These are phyloP conservation scores for Marasmarcha lunaedactyla DNA, from an alignment of 2,888 invertebrate genomes.

Conservation along the genomic window DNA sequence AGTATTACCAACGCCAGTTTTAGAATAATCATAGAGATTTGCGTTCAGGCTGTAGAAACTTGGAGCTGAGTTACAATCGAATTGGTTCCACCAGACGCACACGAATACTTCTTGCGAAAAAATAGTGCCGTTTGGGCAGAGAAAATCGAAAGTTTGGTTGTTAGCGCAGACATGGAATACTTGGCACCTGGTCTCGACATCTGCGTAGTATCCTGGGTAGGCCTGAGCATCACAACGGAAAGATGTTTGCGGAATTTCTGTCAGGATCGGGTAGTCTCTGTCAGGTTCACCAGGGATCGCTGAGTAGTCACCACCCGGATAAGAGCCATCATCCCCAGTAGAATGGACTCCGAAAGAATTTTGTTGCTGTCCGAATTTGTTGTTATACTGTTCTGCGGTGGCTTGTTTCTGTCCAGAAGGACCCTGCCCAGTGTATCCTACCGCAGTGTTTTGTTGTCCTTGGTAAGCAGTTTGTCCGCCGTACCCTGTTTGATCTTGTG, in stretches of 20 bases:
- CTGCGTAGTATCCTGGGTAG: constrained; percentile 90
- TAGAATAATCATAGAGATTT: constrained; percentile 82
- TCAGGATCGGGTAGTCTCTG: constrained; percentile 83
- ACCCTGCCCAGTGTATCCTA: constrained; percentile 20
- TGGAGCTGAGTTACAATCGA: constrained; percentile 84
- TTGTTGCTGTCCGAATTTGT: neutral
- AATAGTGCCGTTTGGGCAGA: constrained; percentile 91
- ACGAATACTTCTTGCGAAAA: constrained; percentile 91
- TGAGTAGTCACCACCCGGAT: constrained; percentile 83
- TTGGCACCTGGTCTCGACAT: constrained; percentile 88
- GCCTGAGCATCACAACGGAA: constrained; percentile 85
- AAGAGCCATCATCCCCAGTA: constrained; percentile 64
- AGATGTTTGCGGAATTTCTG: constrained; percentile 83
- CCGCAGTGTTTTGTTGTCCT: constrained; percentile 18
- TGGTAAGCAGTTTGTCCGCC: constrained; percentile 26
- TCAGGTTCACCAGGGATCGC: constrained; percentile 90
- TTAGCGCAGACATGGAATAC: constrained; percentile 90
- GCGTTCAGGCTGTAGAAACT: constrained; percentile 82
- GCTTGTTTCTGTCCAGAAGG: constrained; percentile 19
- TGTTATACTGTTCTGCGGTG: constrained; percentile 16
- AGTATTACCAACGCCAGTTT: constrained; percentile 48
- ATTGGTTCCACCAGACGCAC: constrained; percentile 95
- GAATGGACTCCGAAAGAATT: constrained; percentile 17
- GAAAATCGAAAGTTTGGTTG: constrained; percentile 85
- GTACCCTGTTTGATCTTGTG: constrained; percentile 15